Conservation (phyloP, 2,888 invertebrate genomes). For the Copidosoma aretas region DNA sequence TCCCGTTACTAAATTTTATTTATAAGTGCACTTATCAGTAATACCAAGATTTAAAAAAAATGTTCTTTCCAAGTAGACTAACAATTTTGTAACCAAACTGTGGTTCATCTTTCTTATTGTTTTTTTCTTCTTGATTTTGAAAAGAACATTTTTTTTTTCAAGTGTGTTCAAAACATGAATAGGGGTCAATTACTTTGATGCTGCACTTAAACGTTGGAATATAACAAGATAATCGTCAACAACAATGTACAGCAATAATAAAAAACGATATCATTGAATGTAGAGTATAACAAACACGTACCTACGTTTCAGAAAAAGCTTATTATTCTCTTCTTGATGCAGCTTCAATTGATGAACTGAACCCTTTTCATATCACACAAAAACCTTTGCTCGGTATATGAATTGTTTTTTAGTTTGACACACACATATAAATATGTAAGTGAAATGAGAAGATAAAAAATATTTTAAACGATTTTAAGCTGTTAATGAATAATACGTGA, state of each 20-base stretch:
- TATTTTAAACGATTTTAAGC: background rate
- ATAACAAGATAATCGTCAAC: slow-evolving; percentile 23
- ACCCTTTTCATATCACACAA: slow-evolving; percentile 59
- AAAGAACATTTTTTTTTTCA: slow-evolving; percentile 12
- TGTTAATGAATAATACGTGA: too few species aligned
- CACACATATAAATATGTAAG: slow-evolving; percentile 11
- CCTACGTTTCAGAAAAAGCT: slow-evolving; percentile 56
- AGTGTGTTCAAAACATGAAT: slow-evolving; percentile 51
- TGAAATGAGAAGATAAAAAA: background rate
- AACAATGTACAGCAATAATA: slow-evolving; percentile 45
- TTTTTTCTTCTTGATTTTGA: background rate
- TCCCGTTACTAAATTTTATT: slow-evolving; percentile 8
- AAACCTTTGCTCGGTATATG: slow-evolving; percentile 13
- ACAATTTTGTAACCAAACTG: too few species aligned
- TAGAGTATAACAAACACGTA: slow-evolving; percentile 57
- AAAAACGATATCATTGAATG: slow-evolving; percentile 45
- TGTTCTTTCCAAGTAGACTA: background rate
- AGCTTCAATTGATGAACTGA: slow-evolving; percentile 62
- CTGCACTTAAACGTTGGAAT: slow-evolving; percentile 50
- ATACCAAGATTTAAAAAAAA: background rate
- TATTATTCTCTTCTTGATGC: slow-evolving; percentile 57
- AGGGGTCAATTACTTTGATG: slow-evolving; percentile 61
- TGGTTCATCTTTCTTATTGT: background rate
- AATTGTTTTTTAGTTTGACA: slow-evolving; percentile 26
- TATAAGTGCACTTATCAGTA: background rate